Base-by-base conservation (phyloP, 2,113 vertebrate genomes). In the Macrotus californicus region DNA sequence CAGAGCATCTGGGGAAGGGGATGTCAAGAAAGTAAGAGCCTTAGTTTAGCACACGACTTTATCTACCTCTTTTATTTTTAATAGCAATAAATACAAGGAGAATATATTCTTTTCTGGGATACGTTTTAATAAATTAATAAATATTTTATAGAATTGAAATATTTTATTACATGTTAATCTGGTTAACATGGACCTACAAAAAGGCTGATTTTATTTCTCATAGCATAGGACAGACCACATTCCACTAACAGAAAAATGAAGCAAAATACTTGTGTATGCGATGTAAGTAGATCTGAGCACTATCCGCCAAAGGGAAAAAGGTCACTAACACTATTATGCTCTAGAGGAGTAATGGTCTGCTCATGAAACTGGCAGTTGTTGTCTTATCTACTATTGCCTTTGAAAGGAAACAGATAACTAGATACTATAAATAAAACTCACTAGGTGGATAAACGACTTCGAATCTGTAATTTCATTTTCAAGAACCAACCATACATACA, bases 81-180 rank as follows among this genome's bases (percentile, higher is more conserved):
- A 59, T 56, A 89, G 61, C 16, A 92, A 83, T 61, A 86, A 87
- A 93, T 87, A 89, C 61, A 94, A 83, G 48, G 43, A 89, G 22
- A 76, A 72, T 18, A 87, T n/a, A 36, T 64, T 81, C 43, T 89
- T 82, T 96, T 82, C 66, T 84, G 83, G 94, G 36, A 92, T 87
- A 84, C 24, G 92, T 84, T 94, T 92, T 89, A 95, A 97, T 93
- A 94, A 91, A 61, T 83, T 89, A 93, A 73, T 56, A 91, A 82
- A 77, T 66, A 88, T 89, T 96, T 93, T 89, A 92, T 72, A 94
- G 59, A 90, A 87, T 50, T 88, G 73, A 93, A 90, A 84, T 93
- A 18, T 79, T 87, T 93, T 84, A 96, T 46, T 91, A 88, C 36
- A 59, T 79, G 41, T 87, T 66, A 84, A 76, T 76, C 84, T 86